Percentiles rank a stretch among this genome's conserved stretches.
These are phyloP conservation scores for Metalampra italica DNA, from an alignment of 2,888 invertebrate species.

Conservation along the genomic window DNA sequence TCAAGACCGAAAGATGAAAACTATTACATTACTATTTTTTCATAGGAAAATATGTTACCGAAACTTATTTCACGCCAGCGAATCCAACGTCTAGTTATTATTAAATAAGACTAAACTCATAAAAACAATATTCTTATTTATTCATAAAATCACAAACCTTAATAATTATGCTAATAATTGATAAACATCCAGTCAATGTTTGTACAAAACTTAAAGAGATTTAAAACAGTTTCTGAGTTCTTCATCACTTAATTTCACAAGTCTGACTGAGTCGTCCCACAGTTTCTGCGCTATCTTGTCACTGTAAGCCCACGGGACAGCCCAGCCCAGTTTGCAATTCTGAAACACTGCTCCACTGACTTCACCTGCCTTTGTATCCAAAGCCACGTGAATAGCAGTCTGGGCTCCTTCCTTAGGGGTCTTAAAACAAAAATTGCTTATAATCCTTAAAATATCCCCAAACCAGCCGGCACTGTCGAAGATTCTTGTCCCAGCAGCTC, in stretches of 20 bases:
- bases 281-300: conserved; percentile 82
- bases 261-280: conserved; percentile 86
- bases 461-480: conserved; percentile 67
- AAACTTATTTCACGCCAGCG: too few relatives aligned
- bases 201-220: too few relatives aligned
- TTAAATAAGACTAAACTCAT: too few relatives aligned
- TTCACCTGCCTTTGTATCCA: conserved; percentile 81
- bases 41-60: too few relatives aligned
- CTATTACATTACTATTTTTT: too few relatives aligned
- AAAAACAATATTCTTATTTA: too few relatives aligned
- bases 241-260: conserved; percentile 78
- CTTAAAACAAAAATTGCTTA: conserved; percentile 72
- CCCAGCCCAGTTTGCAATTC: conserved; percentile 81
- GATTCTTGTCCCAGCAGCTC: conserved; percentile 88
- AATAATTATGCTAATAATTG: too few relatives aligned
- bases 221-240: background rate
- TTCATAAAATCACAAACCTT: too few relatives aligned
- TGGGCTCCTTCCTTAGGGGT: conserved; percentile 86
- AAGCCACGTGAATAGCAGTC: conserved; percentile 83
- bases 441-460: conserved; percentile 17
- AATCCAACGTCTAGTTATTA: too few relatives aligned
- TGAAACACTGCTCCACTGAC: conserved; percentile 84
- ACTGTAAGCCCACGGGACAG: conserved; percentile 77
- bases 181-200: too few relatives aligned
- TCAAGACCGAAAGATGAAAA: too few relatives aligned